phyloP scores from a whole-genome alignment of 1,140 invertebrate species.

The Laupala kohalensis region DNA sequence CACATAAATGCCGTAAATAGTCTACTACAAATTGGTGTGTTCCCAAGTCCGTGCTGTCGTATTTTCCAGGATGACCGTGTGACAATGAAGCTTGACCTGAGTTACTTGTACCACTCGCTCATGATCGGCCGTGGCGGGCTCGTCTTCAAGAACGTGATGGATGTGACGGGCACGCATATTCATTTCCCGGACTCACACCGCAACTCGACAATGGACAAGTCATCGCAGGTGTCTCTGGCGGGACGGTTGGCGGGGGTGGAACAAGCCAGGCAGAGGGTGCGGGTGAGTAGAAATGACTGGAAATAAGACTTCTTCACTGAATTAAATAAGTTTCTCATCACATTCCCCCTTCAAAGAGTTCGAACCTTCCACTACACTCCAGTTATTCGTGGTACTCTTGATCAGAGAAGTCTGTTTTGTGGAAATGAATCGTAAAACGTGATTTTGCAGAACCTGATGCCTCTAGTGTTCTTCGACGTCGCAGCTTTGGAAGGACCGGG shows the following conservation, averaged over 20 bases:
- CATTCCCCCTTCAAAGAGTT: too few species aligned
- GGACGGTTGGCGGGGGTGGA: conserved; percentile 87
- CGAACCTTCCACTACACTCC: too few species aligned
- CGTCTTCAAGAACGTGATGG: conserved; percentile 93
- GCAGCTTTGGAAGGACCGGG: conserved; percentile 63
- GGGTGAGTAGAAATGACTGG: conserved; percentile 59
- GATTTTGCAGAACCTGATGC: conserved; percentile 68
- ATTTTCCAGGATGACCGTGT: conserved; percentile 82
- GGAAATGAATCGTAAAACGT: too few species aligned
- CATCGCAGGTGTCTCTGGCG: conserved; percentile 87
- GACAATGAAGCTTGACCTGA: conserved; percentile 95
- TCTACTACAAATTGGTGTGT: too few species aligned
- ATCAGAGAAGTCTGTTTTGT: too few species aligned
- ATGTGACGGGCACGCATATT: conserved; percentile 89
- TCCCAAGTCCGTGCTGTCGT: too few species aligned
- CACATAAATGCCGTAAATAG: too few species aligned
- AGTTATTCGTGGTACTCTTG: too few species aligned
- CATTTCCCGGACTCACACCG: conserved; percentile 97
- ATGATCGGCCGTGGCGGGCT: conserved; percentile 95
- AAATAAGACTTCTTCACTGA: too few species aligned
- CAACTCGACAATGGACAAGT: conserved; percentile 82
- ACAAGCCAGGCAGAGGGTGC: conserved; percentile 67
- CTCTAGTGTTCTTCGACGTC: conserved; percentile 84
- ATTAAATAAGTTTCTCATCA: too few species aligned
- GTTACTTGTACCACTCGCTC: conserved; percentile 94